Conservation (phyloP, 2,113 vertebrate species). For the Centropus bengalensis region DNA sequence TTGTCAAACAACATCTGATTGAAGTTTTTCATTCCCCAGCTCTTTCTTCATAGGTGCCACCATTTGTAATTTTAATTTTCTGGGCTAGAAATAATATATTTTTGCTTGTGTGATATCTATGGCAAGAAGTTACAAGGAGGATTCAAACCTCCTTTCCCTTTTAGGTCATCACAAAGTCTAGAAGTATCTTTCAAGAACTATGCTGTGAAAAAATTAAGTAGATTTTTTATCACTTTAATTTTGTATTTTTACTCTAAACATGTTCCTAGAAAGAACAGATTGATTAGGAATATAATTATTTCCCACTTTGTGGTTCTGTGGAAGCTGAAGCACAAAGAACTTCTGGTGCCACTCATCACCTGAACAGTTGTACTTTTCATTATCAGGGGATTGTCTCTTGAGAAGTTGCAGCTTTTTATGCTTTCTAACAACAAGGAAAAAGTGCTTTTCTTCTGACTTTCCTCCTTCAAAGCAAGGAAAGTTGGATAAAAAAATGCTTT, state of each 20-base stretch:
- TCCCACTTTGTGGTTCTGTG: not conserved
- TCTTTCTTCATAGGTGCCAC: not conserved
- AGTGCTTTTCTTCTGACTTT: not conserved
- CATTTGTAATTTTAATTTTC: not conserved
- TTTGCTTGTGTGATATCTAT: not conserved
- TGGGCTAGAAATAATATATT: not conserved
- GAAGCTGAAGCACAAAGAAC: not conserved
- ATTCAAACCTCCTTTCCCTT: not conserved
- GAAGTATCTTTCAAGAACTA: not conserved
- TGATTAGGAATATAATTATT: not conserved
- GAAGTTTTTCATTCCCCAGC: not conserved
- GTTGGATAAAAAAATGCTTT: not conserved
- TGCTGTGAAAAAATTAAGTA: not conserved
- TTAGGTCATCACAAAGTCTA: not conserved
- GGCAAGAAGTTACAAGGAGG: not conserved
- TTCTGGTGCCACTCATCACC: not conserved
- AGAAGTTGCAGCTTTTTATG: not conserved
- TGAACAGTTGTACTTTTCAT: not conserved
- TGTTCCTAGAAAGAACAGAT: not conserved
- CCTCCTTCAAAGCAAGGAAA: not conserved
- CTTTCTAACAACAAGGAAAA: not conserved
- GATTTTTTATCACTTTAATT: not conserved
- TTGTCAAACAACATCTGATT: slow-evolving; percentile 2
- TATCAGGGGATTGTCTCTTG: not conserved
- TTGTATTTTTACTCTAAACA: not conserved